These are phyloP conservation scores for Hyaena hyaena DNA, from an alignment of 2,113 vertebrate genomes.

Conservation along the genomic window DNA sequence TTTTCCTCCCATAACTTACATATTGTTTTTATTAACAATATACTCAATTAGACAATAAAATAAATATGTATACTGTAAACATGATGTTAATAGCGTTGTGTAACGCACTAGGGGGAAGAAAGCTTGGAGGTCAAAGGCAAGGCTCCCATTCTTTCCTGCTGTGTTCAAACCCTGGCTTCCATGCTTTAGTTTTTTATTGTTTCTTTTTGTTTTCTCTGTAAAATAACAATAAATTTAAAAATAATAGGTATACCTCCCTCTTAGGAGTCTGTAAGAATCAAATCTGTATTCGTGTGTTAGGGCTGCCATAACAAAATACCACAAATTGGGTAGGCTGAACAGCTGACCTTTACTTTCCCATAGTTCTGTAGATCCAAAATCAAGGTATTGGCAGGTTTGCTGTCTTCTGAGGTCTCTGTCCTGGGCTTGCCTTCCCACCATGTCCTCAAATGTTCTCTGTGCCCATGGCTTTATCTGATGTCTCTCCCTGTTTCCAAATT, in stretches of 20 bases:
- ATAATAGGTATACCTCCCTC: neutral
- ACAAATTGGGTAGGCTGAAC: neutral
- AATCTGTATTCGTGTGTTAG: neutral
- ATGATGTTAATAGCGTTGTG: neutral
- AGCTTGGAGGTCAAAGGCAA: neutral
- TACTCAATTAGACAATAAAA: neutral
- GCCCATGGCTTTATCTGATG: rapidly evolving
- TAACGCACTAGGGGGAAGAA: neutral
- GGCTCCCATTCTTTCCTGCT: neutral
- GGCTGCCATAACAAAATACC: neutral
- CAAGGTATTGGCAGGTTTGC: neutral
- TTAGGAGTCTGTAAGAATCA: neutral
- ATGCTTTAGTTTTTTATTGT: neutral
- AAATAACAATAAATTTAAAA: neutral
- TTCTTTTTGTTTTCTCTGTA: neutral
- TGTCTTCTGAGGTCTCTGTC: neutral
- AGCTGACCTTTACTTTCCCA: neutral
- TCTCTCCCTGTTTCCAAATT: neutral
- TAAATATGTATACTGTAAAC: neutral
- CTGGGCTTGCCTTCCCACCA: neutral
- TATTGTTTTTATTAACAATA: slow-evolving; percentile 5
- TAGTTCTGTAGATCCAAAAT: neutral
- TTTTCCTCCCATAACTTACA: neutral
- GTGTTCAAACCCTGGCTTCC: neutral
- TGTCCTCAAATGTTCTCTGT: neutral